A percentile compares a stretch with the other conserved stretches of the same genome.
phyloP scores from a whole-genome alignment of 2,797 vertebrate species.

The Ibycter americanus region DNA sequence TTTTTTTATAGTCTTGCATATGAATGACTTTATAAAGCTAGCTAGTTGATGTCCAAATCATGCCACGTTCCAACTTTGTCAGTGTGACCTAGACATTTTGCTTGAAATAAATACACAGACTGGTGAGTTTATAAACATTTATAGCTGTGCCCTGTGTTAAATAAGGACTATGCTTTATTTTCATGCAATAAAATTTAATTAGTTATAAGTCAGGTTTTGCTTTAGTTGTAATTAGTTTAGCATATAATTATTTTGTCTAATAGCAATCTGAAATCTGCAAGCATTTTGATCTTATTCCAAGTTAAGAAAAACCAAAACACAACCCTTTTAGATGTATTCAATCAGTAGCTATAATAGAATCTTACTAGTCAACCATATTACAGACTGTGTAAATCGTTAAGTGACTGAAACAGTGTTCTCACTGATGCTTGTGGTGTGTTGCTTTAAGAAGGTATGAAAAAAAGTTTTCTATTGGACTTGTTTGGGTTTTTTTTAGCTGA shows the following conservation, averaged over 20 bases:
- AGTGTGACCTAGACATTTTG: slow-evolving; percentile 55
- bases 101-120: slow-evolving; percentile 58
- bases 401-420: background rate
- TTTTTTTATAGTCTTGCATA: background rate
- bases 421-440: background rate
- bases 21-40: slow-evolving; percentile 40
- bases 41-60: slow-evolving; percentile 32
- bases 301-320: background rate
- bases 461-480: background rate
- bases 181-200: slow-evolving; percentile 77
- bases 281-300: slow-evolving; percentile 76
- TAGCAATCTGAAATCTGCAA: slow-evolving; percentile 72
- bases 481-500: background rate
- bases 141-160: slow-evolving; percentile 62
- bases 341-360: slow-evolving; percentile 58
- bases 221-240: slow-evolving; percentile 79
- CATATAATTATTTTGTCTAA: slow-evolving; percentile 77
- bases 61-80: slow-evolving; percentile 46
- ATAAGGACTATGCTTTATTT: slow-evolving; percentile 70
- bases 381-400: slow-evolving; percentile 43
- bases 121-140: slow-evolving; percentile 53
- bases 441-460: background rate
- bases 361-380: slow-evolving; percentile 63
- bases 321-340: slow-evolving; percentile 43
- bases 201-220: slow-evolving; percentile 75